Conservation (phyloP, 2,113 vertebrate genomes). For the Anoplopoma fimbria region DNA sequence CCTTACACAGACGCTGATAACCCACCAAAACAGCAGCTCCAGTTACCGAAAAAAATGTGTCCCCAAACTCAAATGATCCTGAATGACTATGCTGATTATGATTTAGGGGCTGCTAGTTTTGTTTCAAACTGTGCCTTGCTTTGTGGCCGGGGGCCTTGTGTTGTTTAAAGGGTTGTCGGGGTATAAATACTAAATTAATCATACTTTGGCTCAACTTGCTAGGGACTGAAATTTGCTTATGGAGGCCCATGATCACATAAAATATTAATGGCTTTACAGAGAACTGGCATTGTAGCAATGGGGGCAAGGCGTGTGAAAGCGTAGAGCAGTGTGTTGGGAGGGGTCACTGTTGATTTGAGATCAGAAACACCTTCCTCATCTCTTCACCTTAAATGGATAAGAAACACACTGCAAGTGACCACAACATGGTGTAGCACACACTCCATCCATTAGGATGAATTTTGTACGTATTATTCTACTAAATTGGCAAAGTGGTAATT, state of each 20-base stretch:
- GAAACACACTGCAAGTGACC: conserved; percentile 24
- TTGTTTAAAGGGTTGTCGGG: conserved; percentile 83
- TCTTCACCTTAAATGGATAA: conserved; percentile 21
- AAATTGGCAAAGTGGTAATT: conserved; percentile 52
- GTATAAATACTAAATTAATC: conserved; percentile 95
- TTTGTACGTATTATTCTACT: conserved; percentile 28
- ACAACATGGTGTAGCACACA: background rate
- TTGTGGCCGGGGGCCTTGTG: conserved; percentile 76
- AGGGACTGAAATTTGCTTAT: conserved; percentile 92
- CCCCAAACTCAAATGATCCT: conserved; percentile 75
- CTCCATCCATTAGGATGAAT: conserved; percentile 21
- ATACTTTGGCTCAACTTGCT: conserved; percentile 93
- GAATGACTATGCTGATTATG: conserved; percentile 79
- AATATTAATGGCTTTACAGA: conserved; percentile 92
- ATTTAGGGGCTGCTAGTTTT: conserved; percentile 80
- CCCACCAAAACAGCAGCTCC: conserved; percentile 42
- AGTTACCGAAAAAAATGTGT: conserved; percentile 41
- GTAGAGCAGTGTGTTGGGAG: conserved; percentile 25
- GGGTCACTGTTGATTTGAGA: conserved; percentile 73
- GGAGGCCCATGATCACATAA: conserved; percentile 93
- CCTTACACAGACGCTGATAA: conserved; percentile 30
- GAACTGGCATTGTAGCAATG: conserved; percentile 86
- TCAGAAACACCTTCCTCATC: conserved; percentile 42
- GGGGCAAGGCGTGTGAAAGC: conserved; percentile 83
- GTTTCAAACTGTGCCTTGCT: conserved; percentile 79